phyloP scores from a whole-genome alignment of 2,888 invertebrate species.

The Campaea margaritaria region DNA sequence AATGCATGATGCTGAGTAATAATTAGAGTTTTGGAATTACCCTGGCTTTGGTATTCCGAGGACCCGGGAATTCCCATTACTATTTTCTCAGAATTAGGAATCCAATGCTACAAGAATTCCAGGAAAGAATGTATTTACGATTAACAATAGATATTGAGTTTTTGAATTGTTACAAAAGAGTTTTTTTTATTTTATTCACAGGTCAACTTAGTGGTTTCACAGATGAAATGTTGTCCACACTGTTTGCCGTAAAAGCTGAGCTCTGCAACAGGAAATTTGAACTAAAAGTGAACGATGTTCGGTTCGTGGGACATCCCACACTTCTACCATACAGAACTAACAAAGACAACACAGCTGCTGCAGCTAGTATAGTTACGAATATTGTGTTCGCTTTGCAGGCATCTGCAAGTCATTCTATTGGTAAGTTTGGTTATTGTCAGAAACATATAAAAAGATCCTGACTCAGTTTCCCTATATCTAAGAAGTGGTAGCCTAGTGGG shows the following conservation, averaged over 20 bases:
- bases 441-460: too few species aligned
- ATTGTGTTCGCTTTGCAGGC: conserved; percentile 97
- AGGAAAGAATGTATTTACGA: too few species aligned
- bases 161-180: background rate
- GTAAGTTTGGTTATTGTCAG: too few species aligned
- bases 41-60: too few species aligned
- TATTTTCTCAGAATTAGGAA: too few species aligned
- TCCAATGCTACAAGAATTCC: too few species aligned
- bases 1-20: too few species aligned
- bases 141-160: background rate
- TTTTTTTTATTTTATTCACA: conserved; percentile 38
- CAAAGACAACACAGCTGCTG: conserved; percentile 88
- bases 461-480: too few species aligned
- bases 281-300: conserved; percentile 97
- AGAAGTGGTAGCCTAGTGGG: too few species aligned
- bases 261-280: conserved; percentile 96
- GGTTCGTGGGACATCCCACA: conserved; percentile 98
- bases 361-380: conserved; percentile 92
- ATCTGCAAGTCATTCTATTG: conserved; percentile 95
- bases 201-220: conserved; percentile 90
- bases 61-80: too few species aligned
- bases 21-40: too few species aligned
- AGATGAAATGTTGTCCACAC: conserved; percentile 93
- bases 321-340: conserved; percentile 89
- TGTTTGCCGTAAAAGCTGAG: conserved; percentile 96